Conservation (phyloP, 2,797 vertebrate genomes). For the Leptoclinus maculatus region DNA sequence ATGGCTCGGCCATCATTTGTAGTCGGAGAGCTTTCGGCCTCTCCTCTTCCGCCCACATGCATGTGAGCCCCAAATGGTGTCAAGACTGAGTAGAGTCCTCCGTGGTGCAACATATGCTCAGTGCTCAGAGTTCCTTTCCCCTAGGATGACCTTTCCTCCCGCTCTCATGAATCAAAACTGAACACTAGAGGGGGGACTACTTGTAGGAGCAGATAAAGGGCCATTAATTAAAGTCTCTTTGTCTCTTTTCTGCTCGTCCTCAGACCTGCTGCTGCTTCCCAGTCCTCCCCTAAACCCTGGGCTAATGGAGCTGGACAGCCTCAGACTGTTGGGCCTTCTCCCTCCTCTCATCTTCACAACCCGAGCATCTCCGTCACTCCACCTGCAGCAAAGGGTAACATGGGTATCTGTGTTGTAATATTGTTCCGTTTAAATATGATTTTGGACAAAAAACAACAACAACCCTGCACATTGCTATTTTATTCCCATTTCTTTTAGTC, state of each 20-base stretch:
- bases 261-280: conserved; percentile 61
- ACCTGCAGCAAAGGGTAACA: conserved; percentile 49
- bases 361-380: conserved; percentile 32
- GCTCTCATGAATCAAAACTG: conserved; percentile 50
- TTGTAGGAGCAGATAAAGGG: not conserved
- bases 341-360: conserved; percentile 7
- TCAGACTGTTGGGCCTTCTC: conserved; percentile 12
- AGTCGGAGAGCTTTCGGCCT: conserved; percentile 51
- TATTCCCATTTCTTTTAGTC: not conserved
- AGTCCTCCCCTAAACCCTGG: conserved; percentile 39
- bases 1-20: conserved; percentile 66
- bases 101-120: conserved; percentile 70
- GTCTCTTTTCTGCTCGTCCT: conserved; percentile 1
- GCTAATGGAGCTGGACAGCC: conserved; percentile 45
- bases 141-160: conserved; percentile 57
- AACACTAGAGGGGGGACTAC: not conserved
- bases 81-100: conserved; percentile 63
- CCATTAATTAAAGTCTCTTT: conserved; percentile 17
- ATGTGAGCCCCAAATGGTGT: conserved; percentile 67
- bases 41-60: conserved; percentile 60
- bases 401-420: not conserved
- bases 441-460: not conserved
- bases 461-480: not conserved
- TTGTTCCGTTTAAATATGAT: not conserved
- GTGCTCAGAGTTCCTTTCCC: conserved; percentile 47